phyloP scores from a whole-genome alignment of 2,797 vertebrate species.

The Potorous gilbertii region DNA sequence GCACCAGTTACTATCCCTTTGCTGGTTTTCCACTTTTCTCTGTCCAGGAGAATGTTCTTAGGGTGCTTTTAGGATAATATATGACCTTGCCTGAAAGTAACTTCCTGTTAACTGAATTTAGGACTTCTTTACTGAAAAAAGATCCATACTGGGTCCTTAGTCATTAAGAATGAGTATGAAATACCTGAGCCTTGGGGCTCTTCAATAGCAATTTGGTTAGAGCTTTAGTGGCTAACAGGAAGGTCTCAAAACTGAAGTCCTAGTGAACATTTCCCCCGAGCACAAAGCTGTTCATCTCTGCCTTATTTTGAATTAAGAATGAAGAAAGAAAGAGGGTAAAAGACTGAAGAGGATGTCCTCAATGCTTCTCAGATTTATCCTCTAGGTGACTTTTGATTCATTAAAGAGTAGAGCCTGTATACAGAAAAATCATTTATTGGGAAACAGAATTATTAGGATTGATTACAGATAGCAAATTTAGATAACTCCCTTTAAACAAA shows the following conservation, averaged over 20 bases:
- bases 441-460: not conserved
- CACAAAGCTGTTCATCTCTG: not conserved
- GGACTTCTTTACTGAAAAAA: not conserved
- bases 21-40: conserved; percentile 2
- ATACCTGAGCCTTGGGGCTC: not conserved
- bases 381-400: not conserved
- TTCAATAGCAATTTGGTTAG: not conserved
- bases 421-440: not conserved
- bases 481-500: not conserved
- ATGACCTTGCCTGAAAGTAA: not conserved
- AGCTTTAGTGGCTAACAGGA: not conserved
- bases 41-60: conserved; percentile 9
- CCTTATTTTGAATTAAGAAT: conserved; percentile 51
- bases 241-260: not conserved
- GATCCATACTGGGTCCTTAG: not conserved
- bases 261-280: not conserved
- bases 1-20: not conserved
- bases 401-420: not conserved
- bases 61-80: not conserved
- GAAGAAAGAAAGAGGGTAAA: not conserved
- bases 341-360: not conserved
- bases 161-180: not conserved
- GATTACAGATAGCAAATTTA: not conserved
- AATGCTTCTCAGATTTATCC: not conserved
- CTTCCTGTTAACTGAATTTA: not conserved